These are phyloP conservation scores for Anoplopoma fimbria DNA, from an alignment of 2,113 vertebrate species.

Conservation along the genomic window DNA sequence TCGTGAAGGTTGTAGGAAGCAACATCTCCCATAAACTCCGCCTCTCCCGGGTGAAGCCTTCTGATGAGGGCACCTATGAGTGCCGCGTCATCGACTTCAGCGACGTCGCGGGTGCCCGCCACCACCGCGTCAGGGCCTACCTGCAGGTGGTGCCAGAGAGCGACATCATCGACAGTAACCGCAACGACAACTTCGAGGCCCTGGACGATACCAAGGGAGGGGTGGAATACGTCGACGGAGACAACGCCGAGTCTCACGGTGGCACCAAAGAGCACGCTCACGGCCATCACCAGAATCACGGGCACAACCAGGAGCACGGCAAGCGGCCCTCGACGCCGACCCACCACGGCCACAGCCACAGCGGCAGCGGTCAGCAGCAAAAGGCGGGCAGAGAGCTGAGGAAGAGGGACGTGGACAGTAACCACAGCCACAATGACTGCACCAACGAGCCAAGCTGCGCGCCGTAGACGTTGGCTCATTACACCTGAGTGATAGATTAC, in stretches of 20 bases:
- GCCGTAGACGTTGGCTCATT: slow-evolving; percentile 79
- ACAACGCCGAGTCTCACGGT: slow-evolving; percentile 69
- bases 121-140: slow-evolving; percentile 93
- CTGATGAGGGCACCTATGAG: slow-evolving; percentile 95
- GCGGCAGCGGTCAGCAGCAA: slow-evolving; percentile 72
- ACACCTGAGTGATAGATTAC: slow-evolving; percentile 41
- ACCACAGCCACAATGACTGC: slow-evolving; percentile 83
- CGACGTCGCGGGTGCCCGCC: slow-evolving; percentile 87
- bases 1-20: slow-evolving; percentile 95
- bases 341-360: slow-evolving; percentile 82
- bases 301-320: slow-evolving; percentile 65
- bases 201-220: slow-evolving; percentile 69
- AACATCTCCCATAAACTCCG: slow-evolving; percentile 99
- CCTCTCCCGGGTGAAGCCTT: slow-evolving; percentile 91
- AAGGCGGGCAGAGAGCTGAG: slow-evolving; percentile 88
- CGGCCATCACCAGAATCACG: slow-evolving; percentile 78
- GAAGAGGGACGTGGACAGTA: slow-evolving; percentile 86
- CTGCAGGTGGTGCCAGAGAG: slow-evolving; percentile 88
- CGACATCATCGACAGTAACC: slow-evolving; percentile 52
- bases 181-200: slow-evolving; percentile 65
- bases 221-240: neutral
- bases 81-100: slow-evolving; percentile 97
- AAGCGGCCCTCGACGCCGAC: slow-evolving; percentile 67
- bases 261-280: slow-evolving; percentile 64
- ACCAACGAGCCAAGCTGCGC: slow-evolving; percentile 86